phyloP scores from a whole-genome alignment of 2,113 vertebrate species.

The Lepus timidus region DNA sequence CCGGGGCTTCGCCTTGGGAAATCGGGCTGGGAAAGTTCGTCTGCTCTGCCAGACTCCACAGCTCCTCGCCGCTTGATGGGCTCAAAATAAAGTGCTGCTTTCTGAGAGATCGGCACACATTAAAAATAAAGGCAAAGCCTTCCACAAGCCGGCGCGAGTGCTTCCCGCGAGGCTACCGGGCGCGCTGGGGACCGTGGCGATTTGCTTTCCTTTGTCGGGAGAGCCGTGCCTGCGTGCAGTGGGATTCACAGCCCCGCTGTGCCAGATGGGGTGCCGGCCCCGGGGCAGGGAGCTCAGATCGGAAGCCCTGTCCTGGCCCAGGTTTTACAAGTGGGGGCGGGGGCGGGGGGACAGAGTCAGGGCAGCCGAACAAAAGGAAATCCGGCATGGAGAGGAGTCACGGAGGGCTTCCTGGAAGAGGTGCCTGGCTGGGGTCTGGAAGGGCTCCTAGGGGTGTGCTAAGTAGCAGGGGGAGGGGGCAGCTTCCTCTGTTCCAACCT shows the following conservation, averaged over 20 bases:
- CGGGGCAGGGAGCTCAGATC: not conserved
- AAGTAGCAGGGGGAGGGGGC: not conserved
- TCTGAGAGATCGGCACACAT: constrained; percentile 68
- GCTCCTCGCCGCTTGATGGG: constrained; percentile 1
- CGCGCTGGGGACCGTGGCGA: not conserved
- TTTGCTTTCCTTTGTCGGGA: not conserved
- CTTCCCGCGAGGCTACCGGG: not conserved
- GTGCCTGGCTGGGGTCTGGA: not conserved
- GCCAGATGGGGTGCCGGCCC: not conserved
- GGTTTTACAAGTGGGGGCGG: fast-evolving
- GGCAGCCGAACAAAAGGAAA: not conserved
- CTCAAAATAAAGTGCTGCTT: constrained; percentile 68
- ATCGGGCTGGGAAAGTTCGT: constrained; percentile 38
- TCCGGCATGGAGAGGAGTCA: not conserved
- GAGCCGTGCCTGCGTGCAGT: not conserved
- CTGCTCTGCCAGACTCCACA: constrained; percentile 24
- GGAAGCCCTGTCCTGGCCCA: not conserved
- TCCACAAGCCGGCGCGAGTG: not conserved
- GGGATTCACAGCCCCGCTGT: not conserved
- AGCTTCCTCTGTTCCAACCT: not conserved
- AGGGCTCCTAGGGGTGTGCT: not conserved
- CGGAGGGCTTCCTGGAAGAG: constrained; percentile 35
- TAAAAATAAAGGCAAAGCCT: constrained; percentile 56
- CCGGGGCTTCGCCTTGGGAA: not conserved
- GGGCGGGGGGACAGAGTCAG: too few relatives aligned